A percentile compares a stretch with the other conserved stretches of the same genome.
Conservation (phyloP, 2,888 invertebrate genomes). For the Pterostichus niger region DNA sequence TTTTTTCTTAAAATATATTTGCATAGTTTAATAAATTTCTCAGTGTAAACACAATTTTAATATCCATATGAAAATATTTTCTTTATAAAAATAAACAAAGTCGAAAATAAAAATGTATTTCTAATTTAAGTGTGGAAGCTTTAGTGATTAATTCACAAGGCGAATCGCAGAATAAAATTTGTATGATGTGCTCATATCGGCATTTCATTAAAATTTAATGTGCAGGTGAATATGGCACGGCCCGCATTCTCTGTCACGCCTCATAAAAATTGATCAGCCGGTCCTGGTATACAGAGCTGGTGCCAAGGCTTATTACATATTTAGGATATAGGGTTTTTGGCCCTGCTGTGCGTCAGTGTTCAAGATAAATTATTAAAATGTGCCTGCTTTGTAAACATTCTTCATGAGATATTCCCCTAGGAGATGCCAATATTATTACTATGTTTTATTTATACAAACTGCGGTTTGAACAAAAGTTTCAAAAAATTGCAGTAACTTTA, state of each 20-base stretch:
- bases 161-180: slow-evolving; percentile 15
- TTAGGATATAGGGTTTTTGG: slow-evolving; percentile 17
- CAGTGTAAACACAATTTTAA: background rate
- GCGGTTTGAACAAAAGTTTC: too few relatives aligned
- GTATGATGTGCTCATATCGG: slow-evolving; percentile 26
- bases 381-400: background rate
- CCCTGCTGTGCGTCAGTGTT: background rate
- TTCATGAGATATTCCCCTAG: background rate
- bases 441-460: background rate
- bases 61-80: too few relatives aligned
- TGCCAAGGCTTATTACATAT: slow-evolving; percentile 32
- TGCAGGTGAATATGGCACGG: slow-evolving; percentile 6
- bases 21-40: too few relatives aligned
- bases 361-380: slow-evolving; percentile 31
- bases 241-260: background rate
- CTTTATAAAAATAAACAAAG: background rate
- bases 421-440: background rate
- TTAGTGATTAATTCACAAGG: background rate
- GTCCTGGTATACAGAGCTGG: background rate
- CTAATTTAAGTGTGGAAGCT: background rate
- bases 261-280: slow-evolving; percentile 40
- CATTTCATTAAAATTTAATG: slow-evolving; percentile 28
- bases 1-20: too few relatives aligned
- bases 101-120: background rate
- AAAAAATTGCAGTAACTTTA: too few relatives aligned